Evolutionary conservation across 2,797 vertebrate genomes (phyloP).

Genomic region (Sebastes oblongus): DNA sequence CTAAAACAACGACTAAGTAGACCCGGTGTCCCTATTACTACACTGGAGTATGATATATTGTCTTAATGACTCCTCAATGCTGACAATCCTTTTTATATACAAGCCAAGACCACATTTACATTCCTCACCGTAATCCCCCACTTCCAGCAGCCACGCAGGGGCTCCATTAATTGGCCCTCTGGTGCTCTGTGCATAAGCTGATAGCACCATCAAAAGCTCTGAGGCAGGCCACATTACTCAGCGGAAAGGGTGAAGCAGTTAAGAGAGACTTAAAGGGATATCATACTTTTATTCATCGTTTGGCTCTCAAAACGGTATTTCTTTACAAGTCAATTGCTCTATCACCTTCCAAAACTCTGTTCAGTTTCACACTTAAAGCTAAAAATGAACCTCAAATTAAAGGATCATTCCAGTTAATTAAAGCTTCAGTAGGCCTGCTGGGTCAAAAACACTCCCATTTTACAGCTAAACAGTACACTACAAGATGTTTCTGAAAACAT

Average conservation of each 20-base stretch:
- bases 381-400: not conserved
- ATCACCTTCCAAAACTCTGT: not conserved
- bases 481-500: no score
- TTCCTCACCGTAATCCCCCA: not conserved
- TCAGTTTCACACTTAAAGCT: not conserved
- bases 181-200: constrained; percentile 18
- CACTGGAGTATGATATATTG: not conserved
- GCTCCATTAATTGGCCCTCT: constrained; percentile 49
- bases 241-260: not conserved
- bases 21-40: not conserved
- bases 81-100: constrained; percentile 5
- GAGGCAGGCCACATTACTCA: constrained; percentile 6
- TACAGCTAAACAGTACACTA: no score
- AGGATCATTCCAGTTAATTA: not conserved
- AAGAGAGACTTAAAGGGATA: not conserved
- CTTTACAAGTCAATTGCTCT: not conserved
- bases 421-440: no score
- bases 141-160: constrained; percentile 20
- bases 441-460: no score
- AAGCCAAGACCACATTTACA: not conserved
- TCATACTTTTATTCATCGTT: not conserved
- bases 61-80: constrained; percentile 23
- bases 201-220: not conserved
- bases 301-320: not conserved
- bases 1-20: not conserved